These are phyloP conservation scores for Notarius lentiginosus DNA, from an alignment of 2,113 vertebrate genomes.

Conservation along the genomic window DNA sequence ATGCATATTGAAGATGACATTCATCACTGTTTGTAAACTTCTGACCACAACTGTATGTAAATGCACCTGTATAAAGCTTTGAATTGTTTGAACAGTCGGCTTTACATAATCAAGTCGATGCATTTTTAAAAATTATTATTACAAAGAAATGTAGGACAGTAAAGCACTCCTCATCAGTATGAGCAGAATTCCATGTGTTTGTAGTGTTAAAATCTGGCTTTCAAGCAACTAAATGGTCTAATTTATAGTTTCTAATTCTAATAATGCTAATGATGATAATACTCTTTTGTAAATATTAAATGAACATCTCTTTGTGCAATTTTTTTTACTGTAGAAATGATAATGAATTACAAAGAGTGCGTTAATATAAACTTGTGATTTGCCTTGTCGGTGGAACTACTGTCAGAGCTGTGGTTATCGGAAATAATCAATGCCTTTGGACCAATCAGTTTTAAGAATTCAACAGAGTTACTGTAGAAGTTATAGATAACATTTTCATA, in stretches of 20 bases:
- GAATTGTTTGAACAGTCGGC: no score
- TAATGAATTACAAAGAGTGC: background rate
- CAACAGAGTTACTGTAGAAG: background rate
- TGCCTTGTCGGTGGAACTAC: background rate
- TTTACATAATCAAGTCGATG: no score
- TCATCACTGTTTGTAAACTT: no score
- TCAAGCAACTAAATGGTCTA: background rate
- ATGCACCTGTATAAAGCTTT: no score
- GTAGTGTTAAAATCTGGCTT: no score
- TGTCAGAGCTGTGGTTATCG: background rate
- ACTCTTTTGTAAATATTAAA: background rate
- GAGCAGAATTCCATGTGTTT: no score
- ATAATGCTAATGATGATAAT: background rate
- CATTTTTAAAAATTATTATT: no score
- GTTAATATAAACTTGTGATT: background rate
- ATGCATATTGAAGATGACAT: no score
- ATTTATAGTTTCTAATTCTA: background rate
- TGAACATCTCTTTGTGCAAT: background rate
- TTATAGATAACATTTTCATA: background rate
- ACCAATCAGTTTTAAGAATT: background rate
- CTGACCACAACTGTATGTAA: no score
- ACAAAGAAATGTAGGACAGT: background rate
- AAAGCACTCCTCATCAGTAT: background rate
- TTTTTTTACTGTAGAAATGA: background rate
- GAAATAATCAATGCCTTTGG: background rate